Evolutionary conservation across 2,797 vertebrate species (phyloP).

Genomic region (Macropus fuliginosus): DNA sequence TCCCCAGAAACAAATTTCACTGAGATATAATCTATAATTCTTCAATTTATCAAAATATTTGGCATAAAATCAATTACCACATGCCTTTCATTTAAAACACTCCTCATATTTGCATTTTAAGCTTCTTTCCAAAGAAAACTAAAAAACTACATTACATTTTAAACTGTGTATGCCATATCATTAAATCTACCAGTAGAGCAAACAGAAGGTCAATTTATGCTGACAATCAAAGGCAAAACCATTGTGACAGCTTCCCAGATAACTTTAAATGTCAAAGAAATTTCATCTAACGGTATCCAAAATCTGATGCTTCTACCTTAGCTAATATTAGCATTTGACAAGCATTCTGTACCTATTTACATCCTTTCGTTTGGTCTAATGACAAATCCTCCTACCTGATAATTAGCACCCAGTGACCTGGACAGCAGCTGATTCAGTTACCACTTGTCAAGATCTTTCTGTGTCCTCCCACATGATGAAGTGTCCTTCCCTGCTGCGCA

Average conservation of each 20-base stretch:
- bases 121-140: conserved; percentile 9
- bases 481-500: conserved; percentile 14
- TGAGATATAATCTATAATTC: neutral
- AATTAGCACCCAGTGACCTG: neutral
- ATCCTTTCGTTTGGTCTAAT: neutral
- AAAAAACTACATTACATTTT: conserved; percentile 26
- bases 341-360: conserved; percentile 29
- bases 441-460: conserved; percentile 29
- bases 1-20: conserved; percentile 29
- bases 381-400: neutral
- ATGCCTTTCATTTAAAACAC: conserved; percentile 54
- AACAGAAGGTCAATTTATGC: neutral
- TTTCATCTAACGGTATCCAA: conserved; percentile 51
- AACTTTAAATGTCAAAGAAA: conserved; percentile 57
- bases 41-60: conserved; percentile 40
- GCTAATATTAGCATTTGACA: conserved; percentile 34
- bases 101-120: neutral
- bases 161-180: conserved; percentile 38
- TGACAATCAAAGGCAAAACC: conserved; percentile 13
- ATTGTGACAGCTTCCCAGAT: neutral
- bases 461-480: neutral
- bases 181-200: conserved; percentile 49
- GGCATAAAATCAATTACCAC: conserved; percentile 47
- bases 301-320: conserved; percentile 46
- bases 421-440: conserved; percentile 47